Percentiles rank a stretch among this genome's conserved stretches.
These are phyloP conservation scores for Acanthoscelides obtectus DNA, from an alignment of 2,888 invertebrate genomes.

Conservation along the genomic window DNA sequence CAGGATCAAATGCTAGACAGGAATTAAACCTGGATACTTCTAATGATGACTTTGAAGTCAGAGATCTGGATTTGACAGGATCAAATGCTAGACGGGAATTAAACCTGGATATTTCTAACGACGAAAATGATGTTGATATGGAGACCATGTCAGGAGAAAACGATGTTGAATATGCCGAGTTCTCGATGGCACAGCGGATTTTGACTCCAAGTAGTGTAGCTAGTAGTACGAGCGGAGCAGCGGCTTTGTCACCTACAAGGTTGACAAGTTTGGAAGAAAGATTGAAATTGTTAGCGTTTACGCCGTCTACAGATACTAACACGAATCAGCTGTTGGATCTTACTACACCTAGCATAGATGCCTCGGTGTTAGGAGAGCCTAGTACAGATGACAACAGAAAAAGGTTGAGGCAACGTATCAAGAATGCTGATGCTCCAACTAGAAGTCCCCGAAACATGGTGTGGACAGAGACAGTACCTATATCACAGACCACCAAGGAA, in stretches of 20 bases:
- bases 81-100: conserved; percentile 51
- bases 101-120: conserved; percentile 62
- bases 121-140: conserved; percentile 83
- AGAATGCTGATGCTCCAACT: conserved; percentile 5
- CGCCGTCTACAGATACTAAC: conserved; percentile 7
- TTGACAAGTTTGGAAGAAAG: conserved; percentile 49
- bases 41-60: conserved; percentile 45
- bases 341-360: conserved; percentile 33
- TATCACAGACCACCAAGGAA: conserved; percentile 35
- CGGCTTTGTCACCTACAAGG: conserved; percentile 28
- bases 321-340: conserved; percentile 29
- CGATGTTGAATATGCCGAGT: conserved; percentile 62
- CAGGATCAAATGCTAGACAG: conserved; percentile 53
- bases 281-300: conserved; percentile 43
- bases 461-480: conserved; percentile 38
- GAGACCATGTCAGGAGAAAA: conserved; percentile 82
- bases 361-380: conserved; percentile 23
- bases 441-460: conserved; percentile 11
- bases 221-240: conserved; percentile 25
- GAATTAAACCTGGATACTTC: conserved; percentile 57
- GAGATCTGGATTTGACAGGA: conserved; percentile 50
- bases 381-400: conserved; percentile 18
- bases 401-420: conserved; percentile 32
- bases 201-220: conserved; percentile 32
- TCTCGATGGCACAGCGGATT: conserved; percentile 51